phyloP scores from a whole-genome alignment of 2,113 vertebrate species.

The Hemichromis elongatus region DNA sequence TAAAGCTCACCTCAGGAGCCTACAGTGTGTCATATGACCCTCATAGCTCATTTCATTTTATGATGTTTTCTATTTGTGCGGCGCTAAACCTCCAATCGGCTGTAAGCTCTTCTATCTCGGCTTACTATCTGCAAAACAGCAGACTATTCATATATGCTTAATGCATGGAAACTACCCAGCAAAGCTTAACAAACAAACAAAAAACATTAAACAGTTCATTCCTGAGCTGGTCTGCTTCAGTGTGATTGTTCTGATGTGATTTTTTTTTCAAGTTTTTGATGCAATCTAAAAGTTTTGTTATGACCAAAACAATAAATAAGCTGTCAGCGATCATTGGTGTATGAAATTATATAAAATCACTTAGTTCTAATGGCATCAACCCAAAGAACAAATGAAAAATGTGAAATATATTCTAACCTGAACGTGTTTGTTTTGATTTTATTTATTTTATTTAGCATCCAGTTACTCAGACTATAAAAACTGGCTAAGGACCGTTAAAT shows the following conservation, averaged over 20 bases:
- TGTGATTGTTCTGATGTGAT: background rate
- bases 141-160: background rate
- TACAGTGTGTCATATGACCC: background rate
- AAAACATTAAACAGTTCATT: background rate
- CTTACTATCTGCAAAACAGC: background rate
- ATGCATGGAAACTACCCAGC: background rate
- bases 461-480: background rate
- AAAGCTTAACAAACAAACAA: background rate
- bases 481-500: background rate
- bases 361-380: background rate
- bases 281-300: background rate
- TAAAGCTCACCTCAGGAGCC: background rate
- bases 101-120: background rate
- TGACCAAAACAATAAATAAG: background rate
- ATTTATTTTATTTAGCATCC: background rate
- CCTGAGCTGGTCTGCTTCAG: background rate
- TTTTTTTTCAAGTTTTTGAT: background rate
- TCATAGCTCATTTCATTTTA: background rate
- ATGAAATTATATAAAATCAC: background rate
- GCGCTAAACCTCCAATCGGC: background rate
- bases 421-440: background rate
- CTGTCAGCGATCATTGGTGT: background rate
- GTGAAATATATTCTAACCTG: accelerated
- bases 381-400: background rate
- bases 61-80: background rate